Percentiles rank a stretch among this genome's conserved stretches.
Conservation (phyloP, 2,888 invertebrate species). For the Resseliella maxima region DNA sequence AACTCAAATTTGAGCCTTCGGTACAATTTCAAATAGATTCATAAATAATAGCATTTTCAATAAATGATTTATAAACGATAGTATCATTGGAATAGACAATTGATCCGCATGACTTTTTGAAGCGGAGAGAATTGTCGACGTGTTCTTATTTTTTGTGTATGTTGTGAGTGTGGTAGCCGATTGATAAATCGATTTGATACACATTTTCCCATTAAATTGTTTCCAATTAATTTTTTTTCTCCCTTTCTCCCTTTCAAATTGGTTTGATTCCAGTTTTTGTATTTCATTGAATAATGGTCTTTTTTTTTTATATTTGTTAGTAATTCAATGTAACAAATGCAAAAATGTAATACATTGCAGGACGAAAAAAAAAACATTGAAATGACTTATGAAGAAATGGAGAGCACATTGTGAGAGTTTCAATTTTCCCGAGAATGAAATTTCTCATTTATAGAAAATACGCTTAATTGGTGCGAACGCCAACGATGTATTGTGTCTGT, state of each 20-base stretch:
- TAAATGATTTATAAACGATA: not conserved
- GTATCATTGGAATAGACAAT: conserved; percentile 3
- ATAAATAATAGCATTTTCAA: conserved; percentile 33
- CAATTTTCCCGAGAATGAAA: conserved; percentile 19
- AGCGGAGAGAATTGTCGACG: too few species aligned
- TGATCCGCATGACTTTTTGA: conserved; percentile 9
- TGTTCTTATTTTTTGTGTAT: too few species aligned
- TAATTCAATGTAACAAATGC: not conserved
- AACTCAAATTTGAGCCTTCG: too few species aligned
- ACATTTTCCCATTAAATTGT: not conserved
- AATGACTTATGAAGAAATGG: conserved; percentile 23
- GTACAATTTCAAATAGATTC: not conserved
- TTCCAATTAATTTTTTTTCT: not conserved
- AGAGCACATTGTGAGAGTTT: not conserved
- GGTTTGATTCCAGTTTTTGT: not conserved
- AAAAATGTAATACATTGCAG: not conserved
- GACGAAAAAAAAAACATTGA: too few species aligned
- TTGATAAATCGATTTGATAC: conserved; percentile 49
- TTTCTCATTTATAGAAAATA: not conserved
- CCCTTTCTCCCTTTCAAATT: not conserved
- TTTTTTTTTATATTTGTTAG: not conserved
- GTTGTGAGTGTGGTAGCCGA: too few species aligned
- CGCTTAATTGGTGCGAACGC: not conserved
- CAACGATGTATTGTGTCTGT: not conserved
- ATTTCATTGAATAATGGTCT: too few species aligned